Evolutionary conservation across 1,140 invertebrate genomes (phyloP), one percentile per base, ranked within the genome.

Genomic region (Frieseomelitta varia): DNA sequence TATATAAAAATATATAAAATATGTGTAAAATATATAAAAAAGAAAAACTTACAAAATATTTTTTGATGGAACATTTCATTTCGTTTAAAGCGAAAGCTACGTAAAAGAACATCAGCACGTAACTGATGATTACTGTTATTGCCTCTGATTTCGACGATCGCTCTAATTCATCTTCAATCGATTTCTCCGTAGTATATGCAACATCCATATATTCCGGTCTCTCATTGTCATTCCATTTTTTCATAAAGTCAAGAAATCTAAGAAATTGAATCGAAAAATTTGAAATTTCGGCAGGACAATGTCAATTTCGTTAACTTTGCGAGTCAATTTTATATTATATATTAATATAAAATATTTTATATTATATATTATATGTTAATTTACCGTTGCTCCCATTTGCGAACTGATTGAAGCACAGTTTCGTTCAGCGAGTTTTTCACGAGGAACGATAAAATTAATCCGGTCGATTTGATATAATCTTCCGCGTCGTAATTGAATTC

Each of bases 91-190:
- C 96, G 30, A 99, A 89, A 19, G 97, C 96, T 73, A 99, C 97
- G 91, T 99, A 99, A n/a, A 97, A 90, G 94, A 99, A 99, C 98
- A 99, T 99, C 58, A 99, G 96, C 34, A 97, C 77, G 90, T 99
- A 99, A 93, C 98, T 98, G 84, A 98, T 97, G 2, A 97, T 91
- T 85, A 99, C 97, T 0, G 98, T 99, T 17, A 95, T 86, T 27
- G 97, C 95, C 95, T 99, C 98, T 19, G 97, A 97, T 86, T 96
- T 94, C 55, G 98, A 98, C 73, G 98, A 96, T 86, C 98, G 93
- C 71, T 96, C 95, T 21, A 99, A 95, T 94, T 99, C 98, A 94
- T 99, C 98, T 94, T 99, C 96, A 69, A 99, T 97, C 4, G 98
- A 98, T 80, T 97, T 95, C 94, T 99, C 98, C 0, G 98, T 96